Conservation (phyloP, 2,888 invertebrate genomes). For the Caenorhabditis imperialis region DNA sequence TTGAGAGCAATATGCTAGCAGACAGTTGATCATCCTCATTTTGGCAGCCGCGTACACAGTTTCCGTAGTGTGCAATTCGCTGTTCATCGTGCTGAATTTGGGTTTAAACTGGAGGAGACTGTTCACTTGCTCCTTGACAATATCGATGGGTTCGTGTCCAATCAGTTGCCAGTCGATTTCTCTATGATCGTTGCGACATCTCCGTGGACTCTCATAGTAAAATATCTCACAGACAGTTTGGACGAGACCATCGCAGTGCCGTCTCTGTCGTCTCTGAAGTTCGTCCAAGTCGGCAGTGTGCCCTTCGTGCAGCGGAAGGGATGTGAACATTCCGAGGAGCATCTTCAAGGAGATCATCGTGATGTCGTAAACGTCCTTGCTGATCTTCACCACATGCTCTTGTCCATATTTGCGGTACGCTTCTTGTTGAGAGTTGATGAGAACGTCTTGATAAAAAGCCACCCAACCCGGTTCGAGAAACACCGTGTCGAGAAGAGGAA, state of each 20-base stretch:
- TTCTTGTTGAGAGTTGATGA: conserved; percentile 46
- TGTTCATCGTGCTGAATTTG: conserved; percentile 24
- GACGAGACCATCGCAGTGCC: conserved; percentile 38
- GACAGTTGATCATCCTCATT: conserved; percentile 44
- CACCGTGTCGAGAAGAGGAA: conserved; percentile 8
- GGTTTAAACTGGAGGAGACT: conserved; percentile 43
- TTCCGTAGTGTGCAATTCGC: conserved; percentile 25
- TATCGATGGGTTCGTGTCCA: conserved; percentile 26
- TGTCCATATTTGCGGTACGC: conserved; percentile 45
- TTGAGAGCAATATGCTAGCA: conserved; percentile 32
- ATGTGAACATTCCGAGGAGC: conserved; percentile 40
- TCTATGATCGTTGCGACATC: conserved; percentile 18
- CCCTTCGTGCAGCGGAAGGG: conserved; percentile 20
- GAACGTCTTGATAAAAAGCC: conserved; percentile 42
- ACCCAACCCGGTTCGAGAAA: conserved; percentile 30
- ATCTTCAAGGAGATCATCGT: conserved; percentile 20
- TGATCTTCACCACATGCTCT: conserved; percentile 30
- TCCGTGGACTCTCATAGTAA: conserved; percentile 29
- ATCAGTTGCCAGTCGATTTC: conserved; percentile 40
- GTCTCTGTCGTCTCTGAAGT: conserved; percentile 37
- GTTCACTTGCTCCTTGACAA: conserved; percentile 31
- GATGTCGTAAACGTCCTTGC: conserved; percentile 16
- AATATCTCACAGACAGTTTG: conserved; percentile 42
- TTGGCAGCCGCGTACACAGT: conserved; percentile 37
- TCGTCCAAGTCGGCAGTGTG: conserved; percentile 31